These are phyloP conservation scores for Girardinus metallicus DNA, from an alignment of 2,797 vertebrate species.

Conservation along the genomic window DNA sequence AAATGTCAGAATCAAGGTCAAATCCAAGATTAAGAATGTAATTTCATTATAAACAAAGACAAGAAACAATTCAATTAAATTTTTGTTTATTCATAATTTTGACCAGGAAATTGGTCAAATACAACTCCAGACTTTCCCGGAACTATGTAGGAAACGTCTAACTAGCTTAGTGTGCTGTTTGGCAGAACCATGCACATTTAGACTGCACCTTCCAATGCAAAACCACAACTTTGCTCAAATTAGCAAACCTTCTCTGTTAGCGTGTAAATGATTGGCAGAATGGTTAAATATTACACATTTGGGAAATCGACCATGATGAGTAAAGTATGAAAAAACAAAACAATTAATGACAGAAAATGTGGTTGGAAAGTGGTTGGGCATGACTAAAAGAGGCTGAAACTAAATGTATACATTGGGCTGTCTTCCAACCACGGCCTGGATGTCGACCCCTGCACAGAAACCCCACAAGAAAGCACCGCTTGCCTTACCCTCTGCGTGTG, in stretches of 20 bases:
- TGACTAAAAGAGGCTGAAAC: constrained; percentile 18
- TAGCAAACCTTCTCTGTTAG: neutral
- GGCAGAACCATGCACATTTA: neutral
- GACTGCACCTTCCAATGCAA: neutral
- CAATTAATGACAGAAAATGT: constrained; percentile 1
- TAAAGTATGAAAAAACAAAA: neutral
- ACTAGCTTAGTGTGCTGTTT: neutral
- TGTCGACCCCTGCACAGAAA: constrained; percentile 52
- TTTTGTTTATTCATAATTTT: neutral
- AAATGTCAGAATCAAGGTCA: neutral
- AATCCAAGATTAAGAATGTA: neutral
- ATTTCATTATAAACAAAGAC: neutral
- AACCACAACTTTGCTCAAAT: neutral
- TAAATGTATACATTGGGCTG: constrained; percentile 14
- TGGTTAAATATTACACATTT: neutral
- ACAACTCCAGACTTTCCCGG: neutral
- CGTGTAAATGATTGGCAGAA: neutral
- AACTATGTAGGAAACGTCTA: neutral
- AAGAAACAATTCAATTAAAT: neutral
- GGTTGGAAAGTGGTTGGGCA: constrained; percentile 57
- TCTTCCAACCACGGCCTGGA: constrained; percentile 46
- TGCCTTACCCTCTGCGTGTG: constrained; percentile 10
- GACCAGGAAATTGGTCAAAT: neutral
- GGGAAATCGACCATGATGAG: constrained; percentile 25
- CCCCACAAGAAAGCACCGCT: constrained; percentile 38